Percentiles rank a stretch among this genome's conserved stretches.
phyloP scores from a whole-genome alignment of 2,888 invertebrate genomes.

The Masnerella sp. region DNA sequence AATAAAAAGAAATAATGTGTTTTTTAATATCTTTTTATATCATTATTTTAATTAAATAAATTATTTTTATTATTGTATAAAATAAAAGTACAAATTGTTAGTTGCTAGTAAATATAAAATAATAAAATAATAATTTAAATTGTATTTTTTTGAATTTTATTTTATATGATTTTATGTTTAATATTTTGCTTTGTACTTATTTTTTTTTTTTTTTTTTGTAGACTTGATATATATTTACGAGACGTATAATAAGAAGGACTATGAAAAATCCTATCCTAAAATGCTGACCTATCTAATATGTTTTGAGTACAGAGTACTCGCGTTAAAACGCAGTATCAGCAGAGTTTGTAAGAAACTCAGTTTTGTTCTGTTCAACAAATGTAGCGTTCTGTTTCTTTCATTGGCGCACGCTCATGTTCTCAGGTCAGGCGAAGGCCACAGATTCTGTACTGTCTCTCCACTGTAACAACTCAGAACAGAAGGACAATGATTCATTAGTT shows the following conservation, averaged over 20 bases:
- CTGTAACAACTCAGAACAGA: conserved; percentile 80
- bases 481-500: conserved; percentile 79
- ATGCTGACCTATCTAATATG: conserved; percentile 51
- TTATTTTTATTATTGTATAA: too few species aligned
- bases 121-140: too few species aligned
- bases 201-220: conserved; percentile 20
- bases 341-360: conserved; percentile 75
- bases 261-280: conserved; percentile 72
- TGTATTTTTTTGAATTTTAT: too few species aligned
- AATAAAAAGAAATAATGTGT: too few species aligned
- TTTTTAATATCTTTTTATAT: too few species aligned
- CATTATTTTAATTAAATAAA: too few species aligned
- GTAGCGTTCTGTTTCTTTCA: conserved; percentile 77
- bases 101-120: too few species aligned
- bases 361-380: conserved; percentile 75
- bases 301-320: conserved; percentile 72
- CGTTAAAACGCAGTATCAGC: conserved; percentile 73
- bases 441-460: conserved; percentile 78
- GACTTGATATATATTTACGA: too few species aligned
- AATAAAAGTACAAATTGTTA: too few species aligned
- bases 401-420: conserved; percentile 77
- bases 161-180: too few species aligned
- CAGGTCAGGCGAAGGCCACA: conserved; percentile 78
- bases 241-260: conserved; percentile 71
- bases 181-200: too few species aligned